A percentile compares a stretch with the other conserved stretches of the same genome.
Conservation (phyloP, 2,888 invertebrate genomes). For the Drosophila maculinotata region DNA sequence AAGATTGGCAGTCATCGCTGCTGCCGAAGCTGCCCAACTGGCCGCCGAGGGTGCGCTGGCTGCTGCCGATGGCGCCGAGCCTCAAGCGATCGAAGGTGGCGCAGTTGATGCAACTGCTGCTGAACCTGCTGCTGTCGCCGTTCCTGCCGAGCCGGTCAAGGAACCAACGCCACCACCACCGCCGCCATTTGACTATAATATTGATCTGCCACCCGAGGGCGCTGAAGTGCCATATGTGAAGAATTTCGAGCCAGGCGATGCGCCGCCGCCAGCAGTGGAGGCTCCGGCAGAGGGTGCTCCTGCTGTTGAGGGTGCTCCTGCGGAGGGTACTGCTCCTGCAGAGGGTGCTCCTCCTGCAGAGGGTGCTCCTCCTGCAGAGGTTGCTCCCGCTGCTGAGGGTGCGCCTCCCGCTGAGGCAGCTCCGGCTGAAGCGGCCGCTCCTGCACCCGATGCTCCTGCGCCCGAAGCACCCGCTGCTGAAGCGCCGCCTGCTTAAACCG, state of each 20-base stretch:
- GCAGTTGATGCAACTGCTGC: constrained; percentile 39
- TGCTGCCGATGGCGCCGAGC: constrained; percentile 62
- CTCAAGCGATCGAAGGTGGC: constrained; percentile 39
- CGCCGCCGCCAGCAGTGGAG: constrained; percentile 47
- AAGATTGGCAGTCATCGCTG: constrained; percentile 55
- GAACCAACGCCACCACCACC: constrained; percentile 84
- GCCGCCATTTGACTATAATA: constrained; percentile 85
- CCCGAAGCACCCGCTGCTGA: constrained; percentile 46
- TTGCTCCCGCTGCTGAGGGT: constrained; percentile 56
- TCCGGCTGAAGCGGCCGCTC: constrained; percentile 40
- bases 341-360: constrained; percentile 29
- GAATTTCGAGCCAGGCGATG: constrained; percentile 82
- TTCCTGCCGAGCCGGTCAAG: constrained; percentile 66
- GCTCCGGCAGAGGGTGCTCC: constrained; percentile 50
- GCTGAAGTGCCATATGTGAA: constrained; percentile 85
- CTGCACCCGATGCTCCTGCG: constrained; percentile 31
- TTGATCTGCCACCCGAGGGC: constrained; percentile 85
- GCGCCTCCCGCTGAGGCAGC: constrained; percentile 36
- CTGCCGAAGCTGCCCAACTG: constrained; percentile 46
- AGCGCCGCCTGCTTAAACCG: constrained; percentile 45
- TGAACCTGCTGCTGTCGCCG: constrained; percentile 41
- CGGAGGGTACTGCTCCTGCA: constrained; percentile 39
- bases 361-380: constrained; percentile 47
- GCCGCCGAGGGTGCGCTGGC: constrained; percentile 42
- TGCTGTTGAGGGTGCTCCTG: constrained; percentile 51